These are phyloP conservation scores for Turnix velox DNA, from an alignment of 2,113 vertebrate species.

Conservation along the genomic window DNA sequence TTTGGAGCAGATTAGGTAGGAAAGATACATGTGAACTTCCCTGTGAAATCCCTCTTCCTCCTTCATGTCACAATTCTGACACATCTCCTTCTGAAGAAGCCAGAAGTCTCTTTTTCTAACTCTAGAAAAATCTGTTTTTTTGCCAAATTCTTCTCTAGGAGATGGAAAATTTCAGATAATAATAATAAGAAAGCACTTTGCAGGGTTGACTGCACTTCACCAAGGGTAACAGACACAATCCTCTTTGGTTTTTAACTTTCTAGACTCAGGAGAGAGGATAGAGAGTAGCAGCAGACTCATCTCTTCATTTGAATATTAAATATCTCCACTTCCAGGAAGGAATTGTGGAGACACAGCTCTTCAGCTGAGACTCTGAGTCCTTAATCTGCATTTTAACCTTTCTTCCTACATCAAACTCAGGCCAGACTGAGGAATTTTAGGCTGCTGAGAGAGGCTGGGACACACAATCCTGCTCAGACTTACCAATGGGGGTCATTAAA, in stretches of 20 bases:
- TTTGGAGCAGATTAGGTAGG: background rate
- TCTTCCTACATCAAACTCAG: background rate
- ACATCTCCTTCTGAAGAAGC: background rate
- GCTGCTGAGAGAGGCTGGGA: background rate
- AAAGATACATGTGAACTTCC: background rate
- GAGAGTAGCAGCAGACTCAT: background rate
- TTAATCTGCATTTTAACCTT: background rate
- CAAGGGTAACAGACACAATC: too few relatives aligned
- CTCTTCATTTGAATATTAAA: background rate
- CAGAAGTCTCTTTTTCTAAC: background rate
- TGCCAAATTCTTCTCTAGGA: background rate
- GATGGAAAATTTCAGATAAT: background rate
- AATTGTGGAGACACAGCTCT: background rate
- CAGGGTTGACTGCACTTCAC: background rate
- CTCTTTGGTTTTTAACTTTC: too few relatives aligned
- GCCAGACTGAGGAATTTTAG: background rate
- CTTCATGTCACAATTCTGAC: background rate
- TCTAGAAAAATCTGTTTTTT: background rate
- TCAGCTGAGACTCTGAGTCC: background rate
- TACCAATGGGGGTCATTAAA: background rate
- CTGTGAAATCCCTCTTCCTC: background rate
- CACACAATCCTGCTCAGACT: background rate
- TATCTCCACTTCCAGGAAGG: background rate
- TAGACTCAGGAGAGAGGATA: background rate
- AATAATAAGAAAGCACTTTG: background rate